These are phyloP conservation scores for Melanerpes aurifrons DNA, from an alignment of 2,113 vertebrate species.

Conservation along the genomic window DNA sequence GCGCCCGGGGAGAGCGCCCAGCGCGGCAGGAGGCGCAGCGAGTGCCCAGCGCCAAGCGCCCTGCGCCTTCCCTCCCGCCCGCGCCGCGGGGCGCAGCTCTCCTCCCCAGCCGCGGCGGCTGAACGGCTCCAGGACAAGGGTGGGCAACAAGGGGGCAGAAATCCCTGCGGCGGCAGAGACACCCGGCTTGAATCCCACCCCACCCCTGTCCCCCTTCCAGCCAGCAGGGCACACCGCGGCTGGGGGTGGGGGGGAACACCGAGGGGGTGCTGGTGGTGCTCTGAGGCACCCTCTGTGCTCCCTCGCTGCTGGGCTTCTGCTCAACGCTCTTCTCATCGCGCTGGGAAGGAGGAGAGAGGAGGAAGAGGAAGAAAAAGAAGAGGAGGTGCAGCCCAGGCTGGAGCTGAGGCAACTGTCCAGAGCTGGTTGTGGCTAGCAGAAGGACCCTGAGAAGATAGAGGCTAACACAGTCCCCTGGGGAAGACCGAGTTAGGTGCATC, in stretches of 20 bases:
- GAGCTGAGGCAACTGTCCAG: not conserved
- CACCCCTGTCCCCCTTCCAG: not conserved
- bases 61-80: not conserved
- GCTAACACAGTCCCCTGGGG: conserved; percentile 53
- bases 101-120: no score
- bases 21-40: not conserved
- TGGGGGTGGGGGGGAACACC: no score
- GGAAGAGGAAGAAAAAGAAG: not conserved
- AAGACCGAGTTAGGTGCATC: conserved; percentile 56
- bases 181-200: not conserved
- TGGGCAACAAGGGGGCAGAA: not conserved
- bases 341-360: not conserved
- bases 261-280: no score
- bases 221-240: no score
- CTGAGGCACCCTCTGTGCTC: not conserved
- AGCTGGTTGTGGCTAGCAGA: conserved; percentile 62
- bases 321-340: not conserved
- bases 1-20: not conserved
- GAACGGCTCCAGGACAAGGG: not conserved
- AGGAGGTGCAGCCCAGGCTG: not conserved
- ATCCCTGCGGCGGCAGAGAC: no score
- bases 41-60: not conserved
- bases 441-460: conserved; percentile 68
- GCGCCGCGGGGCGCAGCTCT: not conserved
- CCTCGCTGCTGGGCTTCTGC: not conserved